Conservation (phyloP, 2,797 vertebrate genomes). For the Eidolon dupreanum region DNA sequence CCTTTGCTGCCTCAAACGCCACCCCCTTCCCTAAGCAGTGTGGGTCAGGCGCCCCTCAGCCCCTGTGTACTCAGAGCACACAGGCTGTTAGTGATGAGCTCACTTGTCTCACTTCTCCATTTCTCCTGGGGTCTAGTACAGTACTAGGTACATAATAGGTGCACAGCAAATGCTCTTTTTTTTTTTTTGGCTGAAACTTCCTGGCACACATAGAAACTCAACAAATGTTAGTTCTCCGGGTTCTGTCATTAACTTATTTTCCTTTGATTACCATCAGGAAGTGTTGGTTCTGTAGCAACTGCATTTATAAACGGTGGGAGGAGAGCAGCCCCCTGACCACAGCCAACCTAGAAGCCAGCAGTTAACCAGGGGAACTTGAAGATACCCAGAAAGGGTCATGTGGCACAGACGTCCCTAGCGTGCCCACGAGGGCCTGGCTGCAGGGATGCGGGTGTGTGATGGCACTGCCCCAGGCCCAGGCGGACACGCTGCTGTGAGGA, state of each 20-base stretch:
- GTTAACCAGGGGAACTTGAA: background rate
- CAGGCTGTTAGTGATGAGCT: background rate
- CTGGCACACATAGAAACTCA: background rate
- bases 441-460: background rate
- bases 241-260: background rate
- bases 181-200: background rate
- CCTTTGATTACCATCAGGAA: background rate
- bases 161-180: background rate
- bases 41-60: background rate
- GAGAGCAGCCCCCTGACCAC: background rate
- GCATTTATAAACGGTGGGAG: background rate
- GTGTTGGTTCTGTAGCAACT: background rate
- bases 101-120: background rate
- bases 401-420: background rate
- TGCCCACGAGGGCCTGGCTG: background rate
- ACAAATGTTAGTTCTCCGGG: background rate
- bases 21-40: background rate
- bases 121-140: background rate
- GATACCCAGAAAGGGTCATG: background rate
- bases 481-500: accelerated
- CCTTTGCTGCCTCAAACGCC: background rate
- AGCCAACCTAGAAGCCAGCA: background rate
- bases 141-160: background rate
- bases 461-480: background rate
- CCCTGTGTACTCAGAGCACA: background rate